A percentile compares a stretch with the other conserved stretches of the same genome.
Conservation (phyloP, 2,797 vertebrate species). For the Enteromius treurensis region DNA sequence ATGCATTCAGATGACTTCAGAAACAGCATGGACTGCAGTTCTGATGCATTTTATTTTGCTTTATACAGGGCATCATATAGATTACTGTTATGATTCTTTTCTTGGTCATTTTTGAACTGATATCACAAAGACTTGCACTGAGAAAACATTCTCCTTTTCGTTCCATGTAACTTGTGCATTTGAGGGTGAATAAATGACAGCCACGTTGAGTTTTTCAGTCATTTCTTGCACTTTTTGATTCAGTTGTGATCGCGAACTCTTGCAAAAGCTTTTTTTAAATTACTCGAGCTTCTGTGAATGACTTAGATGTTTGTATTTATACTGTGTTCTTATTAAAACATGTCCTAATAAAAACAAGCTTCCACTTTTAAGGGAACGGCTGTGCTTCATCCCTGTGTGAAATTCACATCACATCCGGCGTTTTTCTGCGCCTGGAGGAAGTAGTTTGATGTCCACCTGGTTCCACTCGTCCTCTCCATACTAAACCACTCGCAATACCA, state of each 20-base stretch:
- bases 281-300: constrained; percentile 11
- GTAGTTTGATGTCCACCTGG: not conserved
- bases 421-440: constrained; percentile 5
- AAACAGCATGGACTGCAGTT: not conserved
- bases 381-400: not conserved
- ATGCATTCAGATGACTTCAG: not conserved
- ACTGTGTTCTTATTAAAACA: constrained; percentile 48
- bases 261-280: constrained; percentile 22
- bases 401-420: not conserved
- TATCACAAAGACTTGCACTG: not conserved
- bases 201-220: not conserved
- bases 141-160: not conserved
- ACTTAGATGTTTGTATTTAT: constrained; percentile 17
- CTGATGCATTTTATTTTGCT: not conserved
- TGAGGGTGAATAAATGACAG: not conserved
- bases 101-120: not conserved
- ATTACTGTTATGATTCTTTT: not conserved
- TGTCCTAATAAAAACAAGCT: constrained; percentile 62
- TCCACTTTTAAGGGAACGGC: constrained; percentile 22
- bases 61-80: not conserved
- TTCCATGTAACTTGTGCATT: not conserved
- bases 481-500: not conserved
- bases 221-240: not conserved
- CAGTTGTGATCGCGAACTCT: not conserved
- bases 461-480: constrained; percentile 2